Conservation (phyloP, 2,888 invertebrate species). For the Yponomeuta malinellus region DNA sequence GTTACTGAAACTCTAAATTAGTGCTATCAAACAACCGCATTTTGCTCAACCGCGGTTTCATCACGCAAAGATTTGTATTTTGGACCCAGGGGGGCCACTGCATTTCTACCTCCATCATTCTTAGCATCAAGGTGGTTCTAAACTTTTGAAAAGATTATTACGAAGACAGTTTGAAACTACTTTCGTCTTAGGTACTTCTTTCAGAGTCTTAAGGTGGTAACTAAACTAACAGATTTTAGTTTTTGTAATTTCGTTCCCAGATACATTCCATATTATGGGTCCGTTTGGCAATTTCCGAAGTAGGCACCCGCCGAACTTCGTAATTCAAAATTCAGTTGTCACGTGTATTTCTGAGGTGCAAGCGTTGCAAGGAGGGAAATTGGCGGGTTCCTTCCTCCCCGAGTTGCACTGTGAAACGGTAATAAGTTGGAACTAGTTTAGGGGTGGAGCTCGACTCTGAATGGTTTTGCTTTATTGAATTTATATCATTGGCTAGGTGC, state of each 20-base stretch:
- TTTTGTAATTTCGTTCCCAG: too few species aligned
- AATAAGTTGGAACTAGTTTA: not conserved
- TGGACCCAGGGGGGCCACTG: too few species aligned
- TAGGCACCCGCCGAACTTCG: not conserved
- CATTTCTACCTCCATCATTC: too few species aligned
- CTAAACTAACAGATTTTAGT: too few species aligned
- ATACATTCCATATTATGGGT: too few species aligned
- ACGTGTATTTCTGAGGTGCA: slow-evolving; percentile 10
- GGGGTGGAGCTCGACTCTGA: not conserved
- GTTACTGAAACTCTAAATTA: not conserved
- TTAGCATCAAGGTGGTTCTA: too few species aligned
- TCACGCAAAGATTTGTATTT: not conserved
- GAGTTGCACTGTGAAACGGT: not conserved
- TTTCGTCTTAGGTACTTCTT: too few species aligned
- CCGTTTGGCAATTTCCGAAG: not conserved
- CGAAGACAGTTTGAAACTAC: too few species aligned
- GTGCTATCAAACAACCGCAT: not conserved
- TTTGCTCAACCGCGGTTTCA: not conserved
- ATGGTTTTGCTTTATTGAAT: slow-evolving; percentile 1
- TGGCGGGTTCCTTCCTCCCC: slow-evolving; percentile 9
- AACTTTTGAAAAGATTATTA: too few species aligned
- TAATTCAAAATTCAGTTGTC: slow-evolving; percentile 14
- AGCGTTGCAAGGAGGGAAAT: slow-evolving; percentile 7
- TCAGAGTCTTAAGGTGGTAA: too few species aligned
- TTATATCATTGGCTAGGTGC: slow-evolving; percentile 4